These are phyloP conservation scores for Coregonus ussuriensis DNA, from an alignment of 2,797 vertebrate genomes.

Conservation along the genomic window DNA sequence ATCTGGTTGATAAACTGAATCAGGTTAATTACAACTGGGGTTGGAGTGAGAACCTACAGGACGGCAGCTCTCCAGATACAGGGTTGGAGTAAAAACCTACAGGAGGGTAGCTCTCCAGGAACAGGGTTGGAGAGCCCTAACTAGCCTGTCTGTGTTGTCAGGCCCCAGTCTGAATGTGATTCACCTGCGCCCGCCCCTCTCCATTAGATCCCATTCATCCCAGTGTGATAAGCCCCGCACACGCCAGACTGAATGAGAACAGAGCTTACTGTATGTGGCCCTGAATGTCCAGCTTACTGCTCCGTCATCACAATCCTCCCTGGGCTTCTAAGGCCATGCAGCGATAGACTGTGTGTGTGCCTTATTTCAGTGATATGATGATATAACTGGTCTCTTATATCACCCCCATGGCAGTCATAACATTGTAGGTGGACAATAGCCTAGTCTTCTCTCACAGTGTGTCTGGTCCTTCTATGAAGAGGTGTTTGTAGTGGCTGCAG, in stretches of 20 bases:
- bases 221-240: background rate
- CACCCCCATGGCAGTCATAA: background rate
- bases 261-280: conserved; percentile 19
- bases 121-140: too few relatives aligned
- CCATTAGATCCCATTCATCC: background rate
- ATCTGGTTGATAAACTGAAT: too few relatives aligned
- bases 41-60: too few relatives aligned
- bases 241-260: conserved; percentile 13
- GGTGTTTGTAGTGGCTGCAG: background rate
- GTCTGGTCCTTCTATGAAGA: background rate
- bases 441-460: background rate
- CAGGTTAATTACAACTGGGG: too few relatives aligned
- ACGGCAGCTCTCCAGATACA: too few relatives aligned
- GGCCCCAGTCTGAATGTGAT: background rate
- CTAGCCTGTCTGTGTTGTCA: background rate
- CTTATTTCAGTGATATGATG: background rate
- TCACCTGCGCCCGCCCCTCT: background rate
- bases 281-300: conserved; percentile 22
- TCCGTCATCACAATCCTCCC: conserved; percentile 17
- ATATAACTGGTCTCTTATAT: too few relatives aligned
- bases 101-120: too few relatives aligned
- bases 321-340: background rate
- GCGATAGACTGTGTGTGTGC: background rate
- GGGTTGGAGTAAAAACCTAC: too few relatives aligned
- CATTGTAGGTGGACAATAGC: background rate